These are phyloP conservation scores for Oryzias woworae DNA, from an alignment of 2,113 vertebrate genomes.

Conservation along the genomic window DNA sequence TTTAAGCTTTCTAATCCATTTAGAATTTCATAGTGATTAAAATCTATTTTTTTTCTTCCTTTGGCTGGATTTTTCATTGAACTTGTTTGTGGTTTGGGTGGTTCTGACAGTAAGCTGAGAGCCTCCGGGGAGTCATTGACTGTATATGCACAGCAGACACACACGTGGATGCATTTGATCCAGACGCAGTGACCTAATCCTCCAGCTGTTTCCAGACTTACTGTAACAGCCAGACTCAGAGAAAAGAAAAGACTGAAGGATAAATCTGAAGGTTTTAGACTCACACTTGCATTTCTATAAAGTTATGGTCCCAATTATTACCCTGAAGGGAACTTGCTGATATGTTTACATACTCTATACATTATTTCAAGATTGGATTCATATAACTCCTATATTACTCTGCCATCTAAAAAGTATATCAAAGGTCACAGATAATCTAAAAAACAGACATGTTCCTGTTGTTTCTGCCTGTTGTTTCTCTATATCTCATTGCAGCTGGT, in stretches of 20 bases:
- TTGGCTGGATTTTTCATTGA: slow-evolving; percentile 35
- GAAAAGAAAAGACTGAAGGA: slow-evolving; percentile 13
- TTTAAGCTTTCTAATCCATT: too few species aligned
- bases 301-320: too few species aligned
- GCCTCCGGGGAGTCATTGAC: slow-evolving; percentile 33
- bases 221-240: background rate
- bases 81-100: slow-evolving; percentile 38
- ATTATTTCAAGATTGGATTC: too few species aligned
- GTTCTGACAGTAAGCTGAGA: slow-evolving; percentile 35
- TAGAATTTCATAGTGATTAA: too few species aligned
- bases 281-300: background rate
- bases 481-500: too few species aligned
- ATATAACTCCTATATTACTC: too few species aligned
- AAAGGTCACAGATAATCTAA: too few species aligned
- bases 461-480: too few species aligned
- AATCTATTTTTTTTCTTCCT: background rate
- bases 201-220: slow-evolving; percentile 37
- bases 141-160: slow-evolving; percentile 16
- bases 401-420: too few species aligned
- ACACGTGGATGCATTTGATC: background rate
- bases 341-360: too few species aligned
- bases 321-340: too few species aligned
- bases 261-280: slow-evolving; percentile 2
- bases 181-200: background rate
- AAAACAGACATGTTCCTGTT: too few species aligned